Evolutionary conservation across 2,888 invertebrate species (phyloP), one percentile per base, ranked within the genome.

Genomic region (Ochropacha duplaris): DNA sequence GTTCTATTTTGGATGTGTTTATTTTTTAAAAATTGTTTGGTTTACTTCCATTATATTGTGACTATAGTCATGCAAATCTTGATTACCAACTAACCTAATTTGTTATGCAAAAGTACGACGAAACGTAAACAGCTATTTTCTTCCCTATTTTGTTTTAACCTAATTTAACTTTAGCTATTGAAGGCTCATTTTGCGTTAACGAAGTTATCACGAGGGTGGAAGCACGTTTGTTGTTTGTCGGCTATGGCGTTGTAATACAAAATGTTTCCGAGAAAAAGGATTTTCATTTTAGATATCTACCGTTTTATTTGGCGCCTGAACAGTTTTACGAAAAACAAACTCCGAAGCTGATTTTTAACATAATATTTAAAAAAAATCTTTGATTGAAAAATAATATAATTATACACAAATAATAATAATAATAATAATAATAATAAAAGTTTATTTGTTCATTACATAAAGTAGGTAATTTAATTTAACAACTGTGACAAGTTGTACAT

Each of bases 161-260:
- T 84, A 86, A 89, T 88, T 89, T 87, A 89, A 89, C 88, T 90
- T 90, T 83, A 78, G 83, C 87, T 83, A 88, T 88, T 85, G 85
- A 77, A 84, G 83, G 83, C 79, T 80, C 85, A 83, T 88, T 87
- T 81, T 75, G 81, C 77, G 81, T 86, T 87, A 87, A 87, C 87
- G 78, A 84, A 86, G 79, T 87, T 86, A 84, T 79, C 72, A 73
- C 70, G 71, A 62, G 71, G 75, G 64, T 66, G 69, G 68, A 71
- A 76, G 79, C 77, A 76, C 74, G 79, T 74, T 71, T 66, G 72
- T 80, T 75, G 72, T 80, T 75, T 72, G 78, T 71, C 69, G 72
- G 65, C 54, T 69, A 71, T 72, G 69, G 69, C 65, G 44, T n/a
- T 44, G 19, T 44, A 14, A 44, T 44, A 44, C 9, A 65, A 62